phyloP scores from a whole-genome alignment of 1,140 invertebrate species.

The Pollicipes pollicipes region DNA sequence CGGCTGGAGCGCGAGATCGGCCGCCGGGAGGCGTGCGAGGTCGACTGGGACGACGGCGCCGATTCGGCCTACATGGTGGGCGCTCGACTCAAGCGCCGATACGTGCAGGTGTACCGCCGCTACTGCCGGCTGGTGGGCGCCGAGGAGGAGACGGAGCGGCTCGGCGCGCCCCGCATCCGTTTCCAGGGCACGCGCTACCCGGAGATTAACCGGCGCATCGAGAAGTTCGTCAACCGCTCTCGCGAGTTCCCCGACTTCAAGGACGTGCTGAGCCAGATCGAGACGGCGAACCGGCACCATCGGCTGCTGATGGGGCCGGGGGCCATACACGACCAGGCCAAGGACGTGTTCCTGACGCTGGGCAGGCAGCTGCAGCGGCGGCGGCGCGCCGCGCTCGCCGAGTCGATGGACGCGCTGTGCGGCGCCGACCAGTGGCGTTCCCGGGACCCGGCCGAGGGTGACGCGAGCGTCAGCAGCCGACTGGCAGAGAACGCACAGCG shows the following conservation, averaged over 20 bases:
- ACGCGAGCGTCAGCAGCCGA: conserved; percentile 10
- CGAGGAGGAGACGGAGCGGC: neutral
- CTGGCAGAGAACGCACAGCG: conserved; percentile 16
- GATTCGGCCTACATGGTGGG: neutral
- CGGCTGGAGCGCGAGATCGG: conserved; percentile 1
- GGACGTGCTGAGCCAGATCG: conserved; percentile 17
- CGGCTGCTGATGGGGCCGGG: conserved; percentile 16
- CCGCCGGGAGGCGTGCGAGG: neutral
- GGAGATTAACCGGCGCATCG: conserved; percentile 19
- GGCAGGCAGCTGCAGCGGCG: conserved; percentile 16
- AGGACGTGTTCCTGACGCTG: conserved; percentile 18
- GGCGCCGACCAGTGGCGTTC: conserved; percentile 12
- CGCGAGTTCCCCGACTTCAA: conserved; percentile 18
- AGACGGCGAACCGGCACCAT: conserved; percentile 16
- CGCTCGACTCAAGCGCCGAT: neutral
- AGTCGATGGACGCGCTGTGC: conserved; percentile 15
- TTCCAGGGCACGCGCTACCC: conserved; percentile 15
- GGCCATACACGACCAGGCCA: conserved; percentile 17
- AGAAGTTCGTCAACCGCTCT: conserved; percentile 17
- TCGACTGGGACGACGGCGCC: neutral
- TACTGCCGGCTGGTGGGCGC: neutral
- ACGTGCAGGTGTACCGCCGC: neutral
- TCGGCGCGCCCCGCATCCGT: neutral
- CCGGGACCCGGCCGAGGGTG: conserved; percentile 13
- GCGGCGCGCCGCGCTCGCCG: conserved; percentile 17